Base-by-base conservation (phyloP, 2,888 invertebrate genomes). In the Bellardia bayeri region DNA sequence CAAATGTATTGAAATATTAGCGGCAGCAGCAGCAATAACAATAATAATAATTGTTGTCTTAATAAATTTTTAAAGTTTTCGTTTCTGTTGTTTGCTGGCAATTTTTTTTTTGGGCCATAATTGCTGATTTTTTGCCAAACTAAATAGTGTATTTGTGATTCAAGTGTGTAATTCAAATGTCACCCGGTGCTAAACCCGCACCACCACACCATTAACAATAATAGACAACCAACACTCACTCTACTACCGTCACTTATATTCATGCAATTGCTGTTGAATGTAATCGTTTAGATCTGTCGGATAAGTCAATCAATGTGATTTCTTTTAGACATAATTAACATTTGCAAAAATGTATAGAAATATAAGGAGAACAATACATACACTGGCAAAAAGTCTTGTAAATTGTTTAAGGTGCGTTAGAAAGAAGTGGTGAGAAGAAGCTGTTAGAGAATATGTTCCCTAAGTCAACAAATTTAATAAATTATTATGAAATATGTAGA, bases 251-350 rank as follows among this genome's bases (percentile, higher is more conserved):
- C 84, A 78, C 54, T 76, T 64, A 68, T 82, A 68, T 82, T 40
- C 45, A 51, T 64, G 40, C 54, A 79, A 79, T 82, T 82, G 82
- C 82, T 75, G 87, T 75, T 82, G 82, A 87, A 87, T 82, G 69
- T 82, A 85, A 87, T 87, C 82, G 87, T 82, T 87, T 87, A 85
- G 87, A 90, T 89, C 91, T 91, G 92, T 91, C 91, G 91, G 92
- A 92, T 91, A 92, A 91, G 92, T 91, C 91, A 91, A 92, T 91
- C 91, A 91, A 91, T 88, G 91, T 91, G 91, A 91, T 91, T 91
- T 90, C 91, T 90, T 90, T 91, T 90, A 74, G 83, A 86, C 89
- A 90, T 92, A 91, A 92, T 91, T 92, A 87, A 87, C 85, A 85
- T 87, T 87, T 85, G 75, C 33, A 30, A 51, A 74, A 45, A 45